A percentile compares a stretch with the other conserved stretches of the same genome.
Evolutionary conservation across 2,888 invertebrate genomes (phyloP).

Genomic region (Lamellibrachia columna): DNA sequence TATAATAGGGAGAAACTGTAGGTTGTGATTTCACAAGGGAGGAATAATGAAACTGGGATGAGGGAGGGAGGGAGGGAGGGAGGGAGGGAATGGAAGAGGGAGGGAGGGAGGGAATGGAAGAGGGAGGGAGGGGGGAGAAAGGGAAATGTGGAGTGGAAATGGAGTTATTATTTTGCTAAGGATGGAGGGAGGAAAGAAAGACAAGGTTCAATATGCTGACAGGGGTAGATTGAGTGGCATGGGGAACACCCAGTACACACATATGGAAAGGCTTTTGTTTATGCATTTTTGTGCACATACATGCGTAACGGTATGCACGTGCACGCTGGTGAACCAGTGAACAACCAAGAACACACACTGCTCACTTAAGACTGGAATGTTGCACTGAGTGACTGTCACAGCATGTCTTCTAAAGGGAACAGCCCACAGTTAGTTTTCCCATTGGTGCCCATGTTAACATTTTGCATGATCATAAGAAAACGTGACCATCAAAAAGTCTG

Average conservation of each 20-base stretch:
- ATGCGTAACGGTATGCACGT: not conserved
- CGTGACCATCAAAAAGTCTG: too few species aligned
- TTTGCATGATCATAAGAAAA: too few species aligned
- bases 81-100: not conserved
- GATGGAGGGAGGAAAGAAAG: not conserved
- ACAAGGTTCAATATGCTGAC: not conserved
- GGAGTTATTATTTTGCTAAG: not conserved
- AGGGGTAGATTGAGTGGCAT: too few species aligned
- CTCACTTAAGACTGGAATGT: too few species aligned
- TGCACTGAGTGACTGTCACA: too few species aligned
- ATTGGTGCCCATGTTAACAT: too few species aligned
- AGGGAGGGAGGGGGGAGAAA: constrained; percentile 17
- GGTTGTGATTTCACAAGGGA: too few species aligned
- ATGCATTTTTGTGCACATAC: not conserved
- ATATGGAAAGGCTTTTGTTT: not conserved
- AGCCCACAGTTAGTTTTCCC: too few species aligned
- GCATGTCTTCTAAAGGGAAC: too few species aligned
- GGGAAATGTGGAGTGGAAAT: not conserved
- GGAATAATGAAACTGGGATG: not conserved
- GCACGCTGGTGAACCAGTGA: not conserved
- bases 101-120: not conserved
- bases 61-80: not conserved
- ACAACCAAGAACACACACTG: too few species aligned
- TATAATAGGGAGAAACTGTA: too few species aligned
- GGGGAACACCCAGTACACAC: not conserved